Conservation (phyloP, 2,113 vertebrate species). For the Tauraco erythrolophus region DNA sequence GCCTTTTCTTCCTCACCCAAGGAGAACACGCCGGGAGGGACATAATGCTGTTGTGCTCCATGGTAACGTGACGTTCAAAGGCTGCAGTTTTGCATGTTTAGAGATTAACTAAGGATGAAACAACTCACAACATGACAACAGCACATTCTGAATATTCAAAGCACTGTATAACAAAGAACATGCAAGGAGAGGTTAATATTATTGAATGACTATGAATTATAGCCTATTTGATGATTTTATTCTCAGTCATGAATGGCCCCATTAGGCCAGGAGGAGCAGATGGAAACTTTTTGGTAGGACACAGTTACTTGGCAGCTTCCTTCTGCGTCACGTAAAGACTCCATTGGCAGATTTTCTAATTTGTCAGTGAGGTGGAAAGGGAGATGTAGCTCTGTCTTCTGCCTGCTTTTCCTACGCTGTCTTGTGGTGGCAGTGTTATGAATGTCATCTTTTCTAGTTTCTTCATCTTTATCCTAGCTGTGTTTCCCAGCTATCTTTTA, state of each 20-base stretch:
- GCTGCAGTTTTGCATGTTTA: background rate
- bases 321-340: slow-evolving; percentile 24
- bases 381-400: background rate
- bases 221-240: slow-evolving; percentile 20
- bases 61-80: background rate
- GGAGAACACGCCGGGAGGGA: background rate
- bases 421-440: background rate
- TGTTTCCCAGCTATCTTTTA: background rate
- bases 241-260: background rate
- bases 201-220: background rate
- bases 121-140: background rate
- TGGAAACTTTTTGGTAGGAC: slow-evolving; percentile 46
- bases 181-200: background rate
- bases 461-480: background rate
- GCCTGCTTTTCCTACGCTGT: background rate
- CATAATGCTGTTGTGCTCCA: background rate
- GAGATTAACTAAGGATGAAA: background rate
- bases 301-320: slow-evolving; percentile 32
- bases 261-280: background rate
- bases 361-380: background rate
- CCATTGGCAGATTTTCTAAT: slow-evolving; percentile 1
- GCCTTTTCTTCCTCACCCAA: background rate
- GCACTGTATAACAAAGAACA: background rate
- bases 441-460: background rate
- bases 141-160: background rate